Conservation (phyloP, 2,797 vertebrate species). For the Onychomys torridus region DNA sequence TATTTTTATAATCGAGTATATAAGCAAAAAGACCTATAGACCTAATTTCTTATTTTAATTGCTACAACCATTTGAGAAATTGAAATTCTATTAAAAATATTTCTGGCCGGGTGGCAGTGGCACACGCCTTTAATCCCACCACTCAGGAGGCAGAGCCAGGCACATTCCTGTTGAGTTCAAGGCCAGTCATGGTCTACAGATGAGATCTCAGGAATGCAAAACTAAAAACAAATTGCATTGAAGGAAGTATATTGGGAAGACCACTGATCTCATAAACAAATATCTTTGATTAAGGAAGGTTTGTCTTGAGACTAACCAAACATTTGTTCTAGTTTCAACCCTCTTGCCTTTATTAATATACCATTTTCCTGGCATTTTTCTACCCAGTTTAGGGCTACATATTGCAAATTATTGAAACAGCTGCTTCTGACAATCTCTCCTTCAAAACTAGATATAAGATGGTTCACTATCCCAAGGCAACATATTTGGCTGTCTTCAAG, state of each 20-base stretch:
- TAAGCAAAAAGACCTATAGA: neutral
- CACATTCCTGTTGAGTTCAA: too few species aligned
- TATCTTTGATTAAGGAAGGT: neutral
- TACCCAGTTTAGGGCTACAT: neutral
- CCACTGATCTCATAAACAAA: neutral
- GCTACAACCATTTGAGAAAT: neutral
- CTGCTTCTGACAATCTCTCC: neutral
- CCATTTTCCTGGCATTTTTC: neutral
- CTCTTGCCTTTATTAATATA: neutral
- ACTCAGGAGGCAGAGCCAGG: too few species aligned
- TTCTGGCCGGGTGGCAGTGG: too few species aligned
- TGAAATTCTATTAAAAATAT: neutral
- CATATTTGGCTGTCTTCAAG: neutral
- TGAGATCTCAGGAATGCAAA: neutral
- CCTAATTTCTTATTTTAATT: neutral
- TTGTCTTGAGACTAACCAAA: neutral
- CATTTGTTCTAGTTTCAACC: neutral
- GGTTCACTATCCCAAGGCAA: fast-evolving
- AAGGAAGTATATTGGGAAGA: neutral
- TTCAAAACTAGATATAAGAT: neutral
- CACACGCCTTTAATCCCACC: too few species aligned
- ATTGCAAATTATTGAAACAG: neutral
- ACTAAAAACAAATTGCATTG: neutral
- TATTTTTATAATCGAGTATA: neutral
- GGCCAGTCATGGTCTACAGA: too few species aligned